A percentile compares a stretch with the other conserved stretches of the same genome.
phyloP scores from a whole-genome alignment of 2,797 vertebrate species.

The Sciurus vulgaris region DNA sequence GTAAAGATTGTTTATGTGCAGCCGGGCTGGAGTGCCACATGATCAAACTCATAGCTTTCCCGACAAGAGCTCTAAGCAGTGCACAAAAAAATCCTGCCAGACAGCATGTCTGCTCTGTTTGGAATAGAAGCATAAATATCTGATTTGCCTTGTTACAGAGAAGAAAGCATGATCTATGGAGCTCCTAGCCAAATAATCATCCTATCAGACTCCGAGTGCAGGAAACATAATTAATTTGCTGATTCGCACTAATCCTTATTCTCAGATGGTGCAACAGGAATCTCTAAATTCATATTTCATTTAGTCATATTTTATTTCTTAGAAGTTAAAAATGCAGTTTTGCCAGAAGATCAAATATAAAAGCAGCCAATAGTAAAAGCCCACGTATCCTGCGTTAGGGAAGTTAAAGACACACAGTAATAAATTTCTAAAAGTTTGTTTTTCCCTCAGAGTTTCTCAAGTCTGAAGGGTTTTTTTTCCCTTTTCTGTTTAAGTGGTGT shows the following conservation, averaged over 20 bases:
- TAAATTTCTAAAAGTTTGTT: slow-evolving; percentile 44
- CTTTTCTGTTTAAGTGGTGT: background rate
- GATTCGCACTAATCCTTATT: slow-evolving; percentile 76
- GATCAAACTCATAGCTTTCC: slow-evolving; percentile 65
- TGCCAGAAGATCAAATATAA: slow-evolving; percentile 55
- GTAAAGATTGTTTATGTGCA: slow-evolving; percentile 64
- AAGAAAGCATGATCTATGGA: slow-evolving; percentile 81
- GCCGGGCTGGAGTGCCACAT: slow-evolving; percentile 54
- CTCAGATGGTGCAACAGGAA: slow-evolving; percentile 54
- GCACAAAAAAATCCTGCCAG: slow-evolving; percentile 78
- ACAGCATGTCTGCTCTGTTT: slow-evolving; percentile 84
- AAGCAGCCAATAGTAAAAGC: background rate
- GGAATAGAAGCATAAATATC: slow-evolving; percentile 84
- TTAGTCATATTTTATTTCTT: slow-evolving; percentile 71
- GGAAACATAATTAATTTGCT: slow-evolving; percentile 80
- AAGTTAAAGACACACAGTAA: background rate
- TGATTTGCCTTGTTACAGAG: slow-evolving; percentile 82
- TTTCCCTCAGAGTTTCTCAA: slow-evolving; percentile 57
- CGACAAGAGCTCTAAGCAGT: slow-evolving; percentile 77
- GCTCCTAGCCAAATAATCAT: slow-evolving; percentile 76
- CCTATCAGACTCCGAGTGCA: slow-evolving; percentile 80
- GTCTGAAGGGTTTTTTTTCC: background rate
- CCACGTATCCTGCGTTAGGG: background rate
- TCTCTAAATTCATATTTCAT: slow-evolving; percentile 72
- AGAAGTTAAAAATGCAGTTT: background rate